Conservation (phyloP, 2,113 vertebrate genomes). For the Takifugu bimaculatus region DNA sequence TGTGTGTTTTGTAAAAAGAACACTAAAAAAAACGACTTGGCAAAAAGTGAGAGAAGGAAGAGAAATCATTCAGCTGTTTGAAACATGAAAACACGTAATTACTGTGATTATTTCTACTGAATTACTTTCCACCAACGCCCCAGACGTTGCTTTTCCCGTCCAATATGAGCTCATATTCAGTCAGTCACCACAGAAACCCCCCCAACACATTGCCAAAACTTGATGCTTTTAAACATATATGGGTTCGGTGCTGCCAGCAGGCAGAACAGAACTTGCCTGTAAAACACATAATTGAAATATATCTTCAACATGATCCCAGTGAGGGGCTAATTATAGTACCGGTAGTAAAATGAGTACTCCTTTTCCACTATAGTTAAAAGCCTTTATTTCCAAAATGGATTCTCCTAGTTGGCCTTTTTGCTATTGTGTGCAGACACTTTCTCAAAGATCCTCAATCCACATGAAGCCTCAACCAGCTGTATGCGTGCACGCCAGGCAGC, state of each 20-base stretch:
- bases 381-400: background rate
- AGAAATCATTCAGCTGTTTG: constrained; percentile 11
- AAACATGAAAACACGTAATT: background rate
- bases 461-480: constrained; percentile 46
- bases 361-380: background rate
- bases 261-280: no score
- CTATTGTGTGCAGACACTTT: background rate
- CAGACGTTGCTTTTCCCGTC: no score
- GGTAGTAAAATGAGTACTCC: background rate
- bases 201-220: no score
- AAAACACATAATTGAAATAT: no score
- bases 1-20: background rate
- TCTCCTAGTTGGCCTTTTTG: no score
- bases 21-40: constrained; percentile 6
- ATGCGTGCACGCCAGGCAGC: background rate
- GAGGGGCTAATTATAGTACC: background rate
- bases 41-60: background rate
- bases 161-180: no score
- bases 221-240: no score
- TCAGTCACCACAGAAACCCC: no score
- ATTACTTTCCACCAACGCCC: no score
- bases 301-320: no score
- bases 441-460: background rate
- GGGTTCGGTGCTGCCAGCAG: no score
- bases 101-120: no score